phyloP scores from a whole-genome alignment of 2,888 invertebrate species.

The Polymixis lichenea region DNA sequence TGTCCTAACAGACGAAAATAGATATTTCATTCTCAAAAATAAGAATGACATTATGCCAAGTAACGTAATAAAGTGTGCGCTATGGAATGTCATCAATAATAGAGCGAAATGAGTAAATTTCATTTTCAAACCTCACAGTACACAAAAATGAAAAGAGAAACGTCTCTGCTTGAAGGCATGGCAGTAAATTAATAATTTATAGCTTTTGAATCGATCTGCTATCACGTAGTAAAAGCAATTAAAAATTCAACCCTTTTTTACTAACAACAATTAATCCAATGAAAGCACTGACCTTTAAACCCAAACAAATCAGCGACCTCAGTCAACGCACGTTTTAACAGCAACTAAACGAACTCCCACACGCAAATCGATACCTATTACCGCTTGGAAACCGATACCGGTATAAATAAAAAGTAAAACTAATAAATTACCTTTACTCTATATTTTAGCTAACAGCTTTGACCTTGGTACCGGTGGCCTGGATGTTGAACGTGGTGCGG shows the following conservation, averaged over 20 bases:
- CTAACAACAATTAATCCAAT: constrained; percentile 6
- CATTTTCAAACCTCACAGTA: too few species aligned
- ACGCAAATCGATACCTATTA: constrained; percentile 26
- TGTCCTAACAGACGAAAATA: too few species aligned
- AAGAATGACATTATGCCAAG: too few species aligned
- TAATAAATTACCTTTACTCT: constrained; percentile 39
- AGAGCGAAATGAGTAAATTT: too few species aligned
- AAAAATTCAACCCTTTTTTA: constrained; percentile 14
- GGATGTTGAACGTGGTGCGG: constrained; percentile 3
- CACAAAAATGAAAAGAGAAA: not conserved
- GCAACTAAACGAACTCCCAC: constrained; percentile 9
- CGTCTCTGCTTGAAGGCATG: not conserved
- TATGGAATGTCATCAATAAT: too few species aligned
- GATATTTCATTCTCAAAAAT: too few species aligned
- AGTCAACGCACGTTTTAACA: constrained; percentile 12
- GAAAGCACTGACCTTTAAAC: constrained; percentile 3
- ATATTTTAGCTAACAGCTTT: constrained; percentile 34
- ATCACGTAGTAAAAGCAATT: not conserved
- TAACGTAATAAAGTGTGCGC: too few species aligned
- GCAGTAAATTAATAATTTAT: not conserved
- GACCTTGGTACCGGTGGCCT: constrained; percentile 42
- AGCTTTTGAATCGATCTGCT: not conserved
- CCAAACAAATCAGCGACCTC: constrained; percentile 13
- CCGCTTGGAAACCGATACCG: constrained; percentile 23
- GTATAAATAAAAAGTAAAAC: constrained; percentile 35